These are phyloP conservation scores for Galemys pyrenaicus DNA, from an alignment of 2,113 vertebrate genomes.

Conservation along the genomic window DNA sequence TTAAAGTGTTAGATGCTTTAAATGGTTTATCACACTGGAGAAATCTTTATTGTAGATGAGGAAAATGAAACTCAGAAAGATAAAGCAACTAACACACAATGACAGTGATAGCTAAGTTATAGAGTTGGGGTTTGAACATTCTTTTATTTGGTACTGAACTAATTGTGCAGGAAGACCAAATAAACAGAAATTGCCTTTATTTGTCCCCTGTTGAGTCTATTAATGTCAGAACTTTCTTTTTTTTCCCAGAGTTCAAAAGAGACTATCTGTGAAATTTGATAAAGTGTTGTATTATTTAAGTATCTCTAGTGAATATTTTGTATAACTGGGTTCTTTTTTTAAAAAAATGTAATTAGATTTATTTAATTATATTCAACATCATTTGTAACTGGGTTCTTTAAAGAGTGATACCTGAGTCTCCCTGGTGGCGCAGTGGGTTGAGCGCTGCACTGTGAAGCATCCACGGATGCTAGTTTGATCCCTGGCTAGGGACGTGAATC, in stretches of 20 bases:
- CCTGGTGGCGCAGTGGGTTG: too few relatives aligned
- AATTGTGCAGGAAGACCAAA: not conserved
- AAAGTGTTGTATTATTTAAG: constrained; percentile 20
- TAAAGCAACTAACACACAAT: not conserved
- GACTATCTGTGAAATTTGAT: constrained; percentile 19
- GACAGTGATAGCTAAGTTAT: not conserved
- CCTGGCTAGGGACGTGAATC: too few relatives aligned
- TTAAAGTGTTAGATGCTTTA: not conserved
- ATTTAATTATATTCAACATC: too few relatives aligned
- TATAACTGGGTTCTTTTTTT: not conserved
- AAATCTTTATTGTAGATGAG: not conserved
- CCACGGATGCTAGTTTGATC: too few relatives aligned
- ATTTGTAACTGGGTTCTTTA: not conserved
- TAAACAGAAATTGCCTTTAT: not conserved
- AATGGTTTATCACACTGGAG: not conserved
- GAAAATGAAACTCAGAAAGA: constrained; percentile 21
- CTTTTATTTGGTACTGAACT: not conserved
- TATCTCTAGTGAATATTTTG: constrained; percentile 30
- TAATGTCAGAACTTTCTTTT: not conserved
- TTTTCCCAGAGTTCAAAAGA: constrained; percentile 9
- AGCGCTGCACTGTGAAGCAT: too few relatives aligned
- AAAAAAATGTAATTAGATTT: too few relatives aligned
- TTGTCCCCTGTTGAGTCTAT: not conserved
- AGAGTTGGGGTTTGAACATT: not conserved
- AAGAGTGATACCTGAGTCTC: too few relatives aligned